These are phyloP conservation scores for Tubiluchus corallicola DNA, from an alignment of 2,888 invertebrate genomes.

Conservation along the genomic window DNA sequence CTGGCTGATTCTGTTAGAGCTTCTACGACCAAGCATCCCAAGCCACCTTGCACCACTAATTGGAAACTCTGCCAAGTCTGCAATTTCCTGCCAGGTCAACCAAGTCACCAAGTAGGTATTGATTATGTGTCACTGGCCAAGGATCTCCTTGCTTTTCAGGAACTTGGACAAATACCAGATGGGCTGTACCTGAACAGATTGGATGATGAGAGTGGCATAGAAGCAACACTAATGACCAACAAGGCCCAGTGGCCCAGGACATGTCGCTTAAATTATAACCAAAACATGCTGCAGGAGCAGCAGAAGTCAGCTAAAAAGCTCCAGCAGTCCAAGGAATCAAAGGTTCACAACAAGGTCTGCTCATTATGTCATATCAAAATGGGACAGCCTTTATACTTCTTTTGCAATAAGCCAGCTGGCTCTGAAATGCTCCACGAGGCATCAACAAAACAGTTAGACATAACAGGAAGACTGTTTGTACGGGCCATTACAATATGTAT, in stretches of 20 bases:
- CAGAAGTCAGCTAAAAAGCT: no score
- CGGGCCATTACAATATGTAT: no score
- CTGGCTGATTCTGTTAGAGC: not conserved
- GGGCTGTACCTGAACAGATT: not conserved
- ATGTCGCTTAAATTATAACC: not conserved
- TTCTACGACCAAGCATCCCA: not conserved
- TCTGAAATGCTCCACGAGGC: not conserved
- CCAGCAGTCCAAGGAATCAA: no score
- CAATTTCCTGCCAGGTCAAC: not conserved
- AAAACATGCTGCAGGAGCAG: not conserved
- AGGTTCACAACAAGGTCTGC: not conserved
- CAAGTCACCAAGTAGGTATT: not conserved
- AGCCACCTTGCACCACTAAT: not conserved
- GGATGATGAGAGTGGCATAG: constrained; percentile 1
- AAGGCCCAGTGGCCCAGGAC: not conserved
- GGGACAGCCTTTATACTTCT: not conserved
- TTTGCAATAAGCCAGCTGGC: constrained; percentile 3
- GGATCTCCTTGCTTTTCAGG: not conserved
- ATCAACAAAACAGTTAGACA: not conserved
- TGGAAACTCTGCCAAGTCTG: not conserved
- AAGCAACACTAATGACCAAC: not conserved
- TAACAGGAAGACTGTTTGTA: not conserved
- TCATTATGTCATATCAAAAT: not conserved
- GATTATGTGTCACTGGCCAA: not conserved
- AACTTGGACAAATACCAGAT: not conserved